Percentiles rank a stretch among this genome's conserved stretches.
Evolutionary conservation across 2,888 invertebrate genomes (phyloP).

Genomic region (Imbricaverruca yamaguchii): DNA sequence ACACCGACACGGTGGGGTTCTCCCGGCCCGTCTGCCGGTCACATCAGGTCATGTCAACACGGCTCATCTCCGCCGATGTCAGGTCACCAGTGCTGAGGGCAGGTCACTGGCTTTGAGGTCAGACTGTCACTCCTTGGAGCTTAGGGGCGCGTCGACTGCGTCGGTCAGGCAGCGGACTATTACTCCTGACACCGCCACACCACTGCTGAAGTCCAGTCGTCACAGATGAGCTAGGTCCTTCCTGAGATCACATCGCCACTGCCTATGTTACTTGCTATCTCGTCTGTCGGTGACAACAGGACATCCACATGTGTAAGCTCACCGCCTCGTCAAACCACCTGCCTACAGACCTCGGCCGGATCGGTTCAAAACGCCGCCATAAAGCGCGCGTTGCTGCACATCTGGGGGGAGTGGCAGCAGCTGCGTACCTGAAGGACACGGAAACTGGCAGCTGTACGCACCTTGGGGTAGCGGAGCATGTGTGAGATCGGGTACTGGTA

Average conservation of each 20-base stretch:
- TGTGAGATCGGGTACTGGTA: constrained; percentile 70
- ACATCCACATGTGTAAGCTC: too few species aligned
- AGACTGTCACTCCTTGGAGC: not conserved
- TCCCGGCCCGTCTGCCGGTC: constrained; percentile 35
- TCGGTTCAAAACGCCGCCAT: too few species aligned
- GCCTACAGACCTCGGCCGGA: too few species aligned
- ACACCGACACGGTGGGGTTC: constrained; percentile 42
- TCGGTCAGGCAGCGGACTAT: not conserved
- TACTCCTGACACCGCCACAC: not conserved
- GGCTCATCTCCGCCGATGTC: not conserved
- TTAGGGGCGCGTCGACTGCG: too few species aligned
- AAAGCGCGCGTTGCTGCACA: too few species aligned
- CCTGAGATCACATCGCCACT: too few species aligned
- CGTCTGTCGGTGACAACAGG: too few species aligned
- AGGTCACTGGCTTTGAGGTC: not conserved
- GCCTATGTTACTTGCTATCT: too few species aligned
- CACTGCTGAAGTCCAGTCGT: not conserved
- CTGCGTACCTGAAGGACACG: too few species aligned
- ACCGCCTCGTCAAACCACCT: too few species aligned
- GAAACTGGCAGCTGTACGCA: constrained; percentile 36
- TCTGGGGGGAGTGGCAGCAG: too few species aligned
- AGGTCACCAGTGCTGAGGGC: not conserved
- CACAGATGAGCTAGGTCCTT: not conserved
- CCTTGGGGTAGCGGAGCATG: constrained; percentile 74
- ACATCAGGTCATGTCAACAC: not conserved